These are phyloP conservation scores for Liolophura sinensis DNA, from an alignment of 1,140 invertebrate genomes.

Conservation along the genomic window DNA sequence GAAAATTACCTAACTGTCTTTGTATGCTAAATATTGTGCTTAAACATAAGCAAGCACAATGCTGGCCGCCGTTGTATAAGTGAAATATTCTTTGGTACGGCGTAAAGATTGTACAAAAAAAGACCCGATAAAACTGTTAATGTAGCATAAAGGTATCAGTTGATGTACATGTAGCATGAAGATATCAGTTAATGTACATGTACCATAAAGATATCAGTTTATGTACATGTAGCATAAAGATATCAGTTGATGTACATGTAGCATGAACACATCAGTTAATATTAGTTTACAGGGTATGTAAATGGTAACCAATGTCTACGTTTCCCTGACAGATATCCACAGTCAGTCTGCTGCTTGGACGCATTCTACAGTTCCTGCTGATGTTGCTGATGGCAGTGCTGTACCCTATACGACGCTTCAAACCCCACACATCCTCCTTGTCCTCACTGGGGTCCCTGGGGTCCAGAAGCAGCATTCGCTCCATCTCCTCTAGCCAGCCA, in stretches of 20 bases:
- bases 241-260: neutral
- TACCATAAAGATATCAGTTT: no score
- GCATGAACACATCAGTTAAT: neutral
- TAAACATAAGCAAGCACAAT: neutral
- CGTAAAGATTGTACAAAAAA: neutral
- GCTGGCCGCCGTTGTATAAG: neutral
- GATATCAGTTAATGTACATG: neutral
- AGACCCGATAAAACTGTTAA: no score
- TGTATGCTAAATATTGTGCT: neutral
- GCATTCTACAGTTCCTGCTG: slow-evolving; percentile 24
- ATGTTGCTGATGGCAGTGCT: slow-evolving; percentile 27
- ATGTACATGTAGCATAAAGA: neutral
- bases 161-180: neutral
- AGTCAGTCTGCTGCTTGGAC: slow-evolving; percentile 20
- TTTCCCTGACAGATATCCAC: slow-evolving; percentile 27
- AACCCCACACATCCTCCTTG: slow-evolving; percentile 5
- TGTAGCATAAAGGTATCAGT: no score
- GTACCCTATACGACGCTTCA: slow-evolving; percentile 18
- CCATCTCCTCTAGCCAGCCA: slow-evolving; percentile 6
- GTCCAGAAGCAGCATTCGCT: slow-evolving; percentile 10
- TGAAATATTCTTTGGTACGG: neutral
- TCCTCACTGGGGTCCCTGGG: slow-evolving; percentile 5
- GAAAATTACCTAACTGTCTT: no score
- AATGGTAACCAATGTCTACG: neutral
- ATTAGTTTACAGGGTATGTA: neutral